These are phyloP conservation scores for Zootoca vivipara DNA, from an alignment of 2,113 vertebrate species.

Conservation along the genomic window DNA sequence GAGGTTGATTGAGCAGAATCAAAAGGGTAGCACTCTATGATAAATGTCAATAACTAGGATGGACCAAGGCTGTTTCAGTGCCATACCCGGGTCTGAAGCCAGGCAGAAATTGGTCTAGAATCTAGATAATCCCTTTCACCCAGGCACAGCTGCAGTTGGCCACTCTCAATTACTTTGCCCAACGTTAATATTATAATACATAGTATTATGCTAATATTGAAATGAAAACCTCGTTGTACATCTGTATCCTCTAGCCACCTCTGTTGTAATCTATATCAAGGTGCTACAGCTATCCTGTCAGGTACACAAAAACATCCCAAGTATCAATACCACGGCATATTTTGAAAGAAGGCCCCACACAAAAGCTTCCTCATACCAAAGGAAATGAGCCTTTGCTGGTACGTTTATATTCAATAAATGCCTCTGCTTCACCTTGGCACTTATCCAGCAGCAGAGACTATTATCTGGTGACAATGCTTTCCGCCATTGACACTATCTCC, in stretches of 20 bases:
- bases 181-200: too few species aligned
- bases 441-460: conserved; percentile 59
- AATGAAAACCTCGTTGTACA: neutral
- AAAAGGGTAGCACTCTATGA: too few species aligned
- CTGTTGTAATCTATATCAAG: neutral
- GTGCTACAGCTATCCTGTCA: conserved; percentile 19
- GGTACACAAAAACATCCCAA: conserved; percentile 6
- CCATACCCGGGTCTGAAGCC: too few species aligned
- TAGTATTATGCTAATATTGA: neutral
- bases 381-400: conserved; percentile 51
- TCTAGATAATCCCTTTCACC: too few species aligned
- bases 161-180: too few species aligned
- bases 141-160: too few species aligned
- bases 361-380: conserved; percentile 33
- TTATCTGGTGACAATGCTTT: conserved; percentile 54
- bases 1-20: too few species aligned
- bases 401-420: conserved; percentile 46
- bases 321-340: neutral
- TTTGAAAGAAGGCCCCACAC: neutral
- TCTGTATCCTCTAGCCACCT: conserved; percentile 21
- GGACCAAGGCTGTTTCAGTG: neutral
- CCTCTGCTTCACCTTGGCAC: conserved; percentile 45
- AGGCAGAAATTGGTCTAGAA: too few species aligned
- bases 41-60: neutral
- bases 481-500: conserved; percentile 53